Evolutionary conservation across 2,113 vertebrate genomes (phyloP).

Genomic region (Motacilla tschutschensis): DNA sequence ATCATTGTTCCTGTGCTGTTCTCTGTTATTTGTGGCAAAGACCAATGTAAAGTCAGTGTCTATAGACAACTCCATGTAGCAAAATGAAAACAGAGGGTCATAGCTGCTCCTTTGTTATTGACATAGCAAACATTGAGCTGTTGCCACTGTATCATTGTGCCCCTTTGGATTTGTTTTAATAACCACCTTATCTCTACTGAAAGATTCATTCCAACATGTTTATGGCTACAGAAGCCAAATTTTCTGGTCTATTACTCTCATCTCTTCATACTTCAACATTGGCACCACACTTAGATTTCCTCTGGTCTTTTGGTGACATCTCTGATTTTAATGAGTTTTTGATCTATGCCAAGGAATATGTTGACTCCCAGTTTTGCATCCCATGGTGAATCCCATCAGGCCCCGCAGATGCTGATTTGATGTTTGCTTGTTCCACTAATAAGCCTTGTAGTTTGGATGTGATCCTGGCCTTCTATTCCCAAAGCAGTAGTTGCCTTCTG

Average conservation of each 20-base stretch:
- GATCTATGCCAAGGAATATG: constrained; percentile 43
- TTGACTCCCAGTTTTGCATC: constrained; percentile 23
- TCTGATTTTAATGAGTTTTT: constrained; percentile 57
- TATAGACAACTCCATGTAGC: not conserved
- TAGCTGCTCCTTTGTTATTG: not conserved
- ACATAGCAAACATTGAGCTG: not conserved
- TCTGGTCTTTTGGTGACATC: constrained; percentile 31
- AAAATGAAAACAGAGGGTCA: not conserved
- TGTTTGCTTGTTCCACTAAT: constrained; percentile 62
- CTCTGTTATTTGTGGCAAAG: not conserved
- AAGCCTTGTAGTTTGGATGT: constrained; percentile 55
- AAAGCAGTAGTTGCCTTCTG: constrained; percentile 55
- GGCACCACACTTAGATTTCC: constrained; percentile 8
- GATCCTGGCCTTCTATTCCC: constrained; percentile 58
- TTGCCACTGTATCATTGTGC: not conserved
- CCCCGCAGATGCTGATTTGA: constrained; percentile 53
- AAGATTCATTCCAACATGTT: constrained; percentile 24
- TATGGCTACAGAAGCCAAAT: not conserved
- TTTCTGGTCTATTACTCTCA: constrained; percentile 34
- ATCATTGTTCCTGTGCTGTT: not conserved
- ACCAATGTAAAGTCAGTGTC: not conserved
- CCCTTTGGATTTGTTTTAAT: constrained; percentile 28
- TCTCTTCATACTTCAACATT: constrained; percentile 15
- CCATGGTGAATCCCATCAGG: constrained; percentile 35
- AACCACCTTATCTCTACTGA: not conserved